Conservation (phyloP, 1,140 invertebrate species). For the Atta colombica region DNA sequence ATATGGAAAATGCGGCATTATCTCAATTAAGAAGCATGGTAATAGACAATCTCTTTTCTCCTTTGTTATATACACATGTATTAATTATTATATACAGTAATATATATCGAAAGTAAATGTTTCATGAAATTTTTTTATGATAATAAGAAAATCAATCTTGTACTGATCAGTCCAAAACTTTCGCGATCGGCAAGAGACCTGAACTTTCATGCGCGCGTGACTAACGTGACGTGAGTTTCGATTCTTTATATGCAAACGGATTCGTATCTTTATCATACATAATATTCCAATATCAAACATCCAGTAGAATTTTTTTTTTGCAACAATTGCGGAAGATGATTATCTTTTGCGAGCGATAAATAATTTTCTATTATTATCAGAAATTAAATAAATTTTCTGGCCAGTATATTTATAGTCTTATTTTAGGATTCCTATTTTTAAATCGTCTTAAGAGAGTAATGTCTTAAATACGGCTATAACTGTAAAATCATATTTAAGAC, state of each 20-base stretch:
- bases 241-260: constrained; percentile 41
- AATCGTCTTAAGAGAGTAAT: too few species aligned
- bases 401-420: too few species aligned
- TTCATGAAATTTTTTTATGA: background rate
- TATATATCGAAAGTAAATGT: background rate
- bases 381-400: background rate
- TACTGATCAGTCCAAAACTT: background rate
- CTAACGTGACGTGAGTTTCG: constrained; percentile 29
- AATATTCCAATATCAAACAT: constrained; percentile 4
- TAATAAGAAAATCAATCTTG: constrained; percentile 18
- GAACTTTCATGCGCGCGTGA: constrained; percentile 71
- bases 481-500: too few species aligned
- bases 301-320: background rate
- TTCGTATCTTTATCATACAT: background rate
- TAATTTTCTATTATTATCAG: background rate
- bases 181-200: constrained; percentile 17
- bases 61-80: constrained; percentile 11
- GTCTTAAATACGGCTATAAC: too few species aligned
- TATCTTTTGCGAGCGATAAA: background rate
- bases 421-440: too few species aligned
- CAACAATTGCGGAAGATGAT: background rate
- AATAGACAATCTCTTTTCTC: constrained; percentile 43
- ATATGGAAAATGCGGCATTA: constrained; percentile 13
- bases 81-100: constrained; percentile 23
- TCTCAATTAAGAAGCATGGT: background rate